Conservation (phyloP, 2,888 invertebrate species). For the Quadriops clusia region DNA sequence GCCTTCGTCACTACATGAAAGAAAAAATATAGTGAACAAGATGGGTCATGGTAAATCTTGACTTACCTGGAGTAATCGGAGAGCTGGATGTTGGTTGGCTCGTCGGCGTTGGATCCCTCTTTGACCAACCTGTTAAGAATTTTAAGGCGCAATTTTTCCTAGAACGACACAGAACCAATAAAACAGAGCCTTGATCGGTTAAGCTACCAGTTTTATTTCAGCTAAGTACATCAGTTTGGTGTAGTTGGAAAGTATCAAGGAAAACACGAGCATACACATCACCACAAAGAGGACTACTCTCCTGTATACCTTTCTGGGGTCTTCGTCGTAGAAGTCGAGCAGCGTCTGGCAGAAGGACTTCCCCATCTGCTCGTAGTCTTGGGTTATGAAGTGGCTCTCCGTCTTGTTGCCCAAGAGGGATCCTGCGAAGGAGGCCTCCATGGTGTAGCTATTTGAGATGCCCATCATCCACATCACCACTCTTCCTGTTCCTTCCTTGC, state of each 20-base stretch:
- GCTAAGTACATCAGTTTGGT: too few species aligned
- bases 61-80: constrained; percentile 78
- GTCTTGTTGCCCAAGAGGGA: constrained; percentile 69
- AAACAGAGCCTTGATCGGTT: constrained; percentile 7
- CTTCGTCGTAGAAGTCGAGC: constrained; percentile 80
- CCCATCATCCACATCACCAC: constrained; percentile 95
- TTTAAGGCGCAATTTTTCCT: constrained; percentile 68
- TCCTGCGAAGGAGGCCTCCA: constrained; percentile 92
- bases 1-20: constrained; percentile 68
- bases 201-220: background rate
- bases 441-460: constrained; percentile 85
- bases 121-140: constrained; percentile 67
- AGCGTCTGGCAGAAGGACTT: constrained; percentile 86
- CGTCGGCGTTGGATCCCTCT: constrained; percentile 80
- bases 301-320: constrained; percentile 58
- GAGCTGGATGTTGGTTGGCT: constrained; percentile 73
- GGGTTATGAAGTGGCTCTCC: constrained; percentile 73
- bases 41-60: too few species aligned
- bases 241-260: too few species aligned
- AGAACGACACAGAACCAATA: constrained; percentile 24
- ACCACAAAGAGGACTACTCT: too few species aligned
- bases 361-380: constrained; percentile 73
- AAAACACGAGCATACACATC: too few species aligned
- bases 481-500: constrained; percentile 89
- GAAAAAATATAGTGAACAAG: constrained; percentile 14